Evolutionary conservation across 1,140 invertebrate species (phyloP), one percentile per base, ranked within the genome.

Genomic region (Epicauta chinensis): DNA sequence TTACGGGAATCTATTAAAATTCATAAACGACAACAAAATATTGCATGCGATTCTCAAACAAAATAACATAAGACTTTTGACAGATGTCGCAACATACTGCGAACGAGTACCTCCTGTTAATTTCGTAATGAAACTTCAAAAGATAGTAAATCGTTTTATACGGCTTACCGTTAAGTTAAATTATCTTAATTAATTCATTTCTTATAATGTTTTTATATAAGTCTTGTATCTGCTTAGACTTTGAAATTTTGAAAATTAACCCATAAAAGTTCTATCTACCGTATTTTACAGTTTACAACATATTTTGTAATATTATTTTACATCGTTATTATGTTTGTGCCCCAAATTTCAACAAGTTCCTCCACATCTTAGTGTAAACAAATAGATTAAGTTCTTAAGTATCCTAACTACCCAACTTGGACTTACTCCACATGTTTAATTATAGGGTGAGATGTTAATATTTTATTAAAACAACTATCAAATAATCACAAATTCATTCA

Each of bases 321-420:
- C 45, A 47, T 37, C 32, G 45, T 47, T 47, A 47, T 47, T 37
- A 46, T 31, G 43, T 47, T 47, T 47, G 45, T 23, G 7, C 23
- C 34, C 17, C 45, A 38, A 47, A 47, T 47, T 47, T 47, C 16
- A 37, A 47, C 45, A 47, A 37, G 16, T 47, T 47, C 36, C 35
- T 37, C 45, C 23, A 47, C 38, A 47, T 47, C 45, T 47, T 47
- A 37, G 34, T 29, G 16, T 38, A 47, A 47, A 47, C 45, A 47
- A 47, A 47, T 47, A 34, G 45, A 47, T 47, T 47, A 47, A 47
- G 32, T 47, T 37, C 45, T 31, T 47, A 47, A 47, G 45, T 47
- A 47, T 47, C 29, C 45, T 38, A 38, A 47, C 45, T 47, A 47
- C 4, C 23, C 7, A 23, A 23, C 45, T 47, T 37, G 16, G 34